Evolutionary conservation across 1,140 invertebrate species (phyloP).

Genomic region (Drosophila saltans): DNA sequence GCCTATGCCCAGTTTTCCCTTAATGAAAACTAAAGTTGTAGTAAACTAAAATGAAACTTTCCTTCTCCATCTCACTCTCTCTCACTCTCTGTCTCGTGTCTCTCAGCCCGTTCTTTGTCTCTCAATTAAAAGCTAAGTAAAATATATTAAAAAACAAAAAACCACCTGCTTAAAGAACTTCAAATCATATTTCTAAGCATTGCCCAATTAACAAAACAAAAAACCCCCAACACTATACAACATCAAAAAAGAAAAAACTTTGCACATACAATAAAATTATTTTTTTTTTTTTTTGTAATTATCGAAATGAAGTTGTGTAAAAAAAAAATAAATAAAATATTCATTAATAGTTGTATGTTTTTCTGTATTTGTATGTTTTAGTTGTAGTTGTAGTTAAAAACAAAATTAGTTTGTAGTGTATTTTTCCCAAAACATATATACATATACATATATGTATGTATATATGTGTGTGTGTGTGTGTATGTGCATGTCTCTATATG

Average conservation of each 20-base stretch:
- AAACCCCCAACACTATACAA: not conserved
- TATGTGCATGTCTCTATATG: slow-evolving; percentile 63
- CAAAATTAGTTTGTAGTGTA: slow-evolving; percentile 3
- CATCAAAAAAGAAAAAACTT: not conserved
- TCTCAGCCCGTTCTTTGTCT: slow-evolving; percentile 24
- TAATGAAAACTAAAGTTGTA: slow-evolving; percentile 17
- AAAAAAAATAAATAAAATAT: not conserved
- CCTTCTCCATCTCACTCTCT: not conserved
- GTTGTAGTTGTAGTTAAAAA: slow-evolving; percentile 11
- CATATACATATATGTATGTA: slow-evolving; percentile 21
- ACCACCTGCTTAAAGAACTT: slow-evolving; percentile 68
- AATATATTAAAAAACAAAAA: slow-evolving; percentile 57
- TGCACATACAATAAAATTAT: not conserved
- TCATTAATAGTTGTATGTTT: slow-evolving; percentile 14
- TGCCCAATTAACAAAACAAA: slow-evolving; percentile 43
- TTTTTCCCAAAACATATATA: not conserved
- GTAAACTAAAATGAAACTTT: not conserved
- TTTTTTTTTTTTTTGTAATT: not conserved
- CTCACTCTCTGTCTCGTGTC: slow-evolving; percentile 29
- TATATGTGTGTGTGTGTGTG: slow-evolving; percentile 46
- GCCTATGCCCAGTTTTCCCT: slow-evolving; percentile 1
- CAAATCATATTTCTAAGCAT: slow-evolving; percentile 52
- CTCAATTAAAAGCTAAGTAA: slow-evolving; percentile 48
- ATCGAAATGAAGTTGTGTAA: not conserved
- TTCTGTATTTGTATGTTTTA: slow-evolving; percentile 12